These are phyloP conservation scores for Tyria jacobaeae DNA, from an alignment of 2,888 invertebrate genomes.

Conservation along the genomic window DNA sequence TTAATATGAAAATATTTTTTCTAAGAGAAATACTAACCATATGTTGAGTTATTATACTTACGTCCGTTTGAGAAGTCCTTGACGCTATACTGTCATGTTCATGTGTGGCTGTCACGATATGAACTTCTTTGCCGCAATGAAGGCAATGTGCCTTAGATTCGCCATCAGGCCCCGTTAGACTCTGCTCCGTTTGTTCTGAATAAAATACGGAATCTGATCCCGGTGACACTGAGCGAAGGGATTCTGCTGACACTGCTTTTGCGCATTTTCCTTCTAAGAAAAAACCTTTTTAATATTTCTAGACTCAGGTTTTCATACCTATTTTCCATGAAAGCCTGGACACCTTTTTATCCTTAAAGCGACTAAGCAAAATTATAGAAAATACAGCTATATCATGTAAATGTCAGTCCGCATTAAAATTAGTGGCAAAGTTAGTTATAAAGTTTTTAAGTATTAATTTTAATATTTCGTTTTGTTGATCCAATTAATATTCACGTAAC, in stretches of 20 bases:
- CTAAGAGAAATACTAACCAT: background rate
- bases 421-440: no score
- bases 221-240: conserved; percentile 94
- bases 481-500: no score
- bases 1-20: background rate
- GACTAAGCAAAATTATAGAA: no score
- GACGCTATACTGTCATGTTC: conserved; percentile 78
- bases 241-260: conserved; percentile 95
- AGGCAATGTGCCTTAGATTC: conserved; percentile 90
- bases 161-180: conserved; percentile 81
- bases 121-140: conserved; percentile 94
- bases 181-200: conserved; percentile 90
- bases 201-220: conserved; percentile 97
- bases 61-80: conserved; percentile 80
- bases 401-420: no score
- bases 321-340: no score
- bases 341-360: no score
- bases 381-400: no score
- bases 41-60: conserved; percentile 52
- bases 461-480: no score
- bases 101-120: conserved; percentile 85
- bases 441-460: no score
- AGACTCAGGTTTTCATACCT: background rate
- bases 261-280: conserved; percentile 82
- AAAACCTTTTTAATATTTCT: conserved; percentile 18